phyloP scores from a whole-genome alignment of 2,797 vertebrate species.

The Selene dorsalis region DNA sequence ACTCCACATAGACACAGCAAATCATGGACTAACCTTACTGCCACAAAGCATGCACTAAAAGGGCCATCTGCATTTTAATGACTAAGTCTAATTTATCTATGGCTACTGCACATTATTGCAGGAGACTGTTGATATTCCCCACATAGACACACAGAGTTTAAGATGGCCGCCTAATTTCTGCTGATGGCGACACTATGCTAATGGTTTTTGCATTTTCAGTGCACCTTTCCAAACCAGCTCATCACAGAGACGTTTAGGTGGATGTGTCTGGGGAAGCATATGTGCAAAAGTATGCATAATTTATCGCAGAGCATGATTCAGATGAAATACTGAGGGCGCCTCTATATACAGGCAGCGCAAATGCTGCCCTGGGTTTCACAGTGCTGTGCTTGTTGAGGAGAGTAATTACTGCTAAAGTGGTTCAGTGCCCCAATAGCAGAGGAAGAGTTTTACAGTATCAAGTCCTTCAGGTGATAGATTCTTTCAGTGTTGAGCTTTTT shows the following conservation, averaged over 20 bases:
- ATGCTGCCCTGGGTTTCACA: neutral
- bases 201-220: slow-evolving; percentile 67
- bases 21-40: slow-evolving; percentile 57
- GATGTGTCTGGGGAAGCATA: slow-evolving; percentile 41
- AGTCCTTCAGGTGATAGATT: slow-evolving; percentile 2
- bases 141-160: slow-evolving; percentile 55
- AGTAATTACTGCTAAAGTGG: neutral
- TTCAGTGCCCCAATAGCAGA: neutral
- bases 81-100: slow-evolving; percentile 70
- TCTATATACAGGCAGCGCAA: neutral
- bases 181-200: slow-evolving; percentile 79
- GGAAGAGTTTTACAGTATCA: slow-evolving; percentile 7
- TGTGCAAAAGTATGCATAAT: slow-evolving; percentile 39
- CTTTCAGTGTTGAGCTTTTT: neutral
- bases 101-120: slow-evolving; percentile 56
- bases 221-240: slow-evolving; percentile 67
- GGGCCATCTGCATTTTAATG: slow-evolving; percentile 77
- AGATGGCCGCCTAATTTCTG: slow-evolving; percentile 68
- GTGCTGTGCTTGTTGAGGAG: neutral
- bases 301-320: neutral
- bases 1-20: slow-evolving; percentile 48
- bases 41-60: slow-evolving; percentile 67
- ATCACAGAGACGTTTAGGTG: slow-evolving; percentile 54
- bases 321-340: neutral
- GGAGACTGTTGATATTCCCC: slow-evolving; percentile 62